A percentile compares a stretch with the other conserved stretches of the same genome.
These are phyloP conservation scores for Hemibagrus wyckioides DNA, from an alignment of 2,113 vertebrate species.

Conservation along the genomic window DNA sequence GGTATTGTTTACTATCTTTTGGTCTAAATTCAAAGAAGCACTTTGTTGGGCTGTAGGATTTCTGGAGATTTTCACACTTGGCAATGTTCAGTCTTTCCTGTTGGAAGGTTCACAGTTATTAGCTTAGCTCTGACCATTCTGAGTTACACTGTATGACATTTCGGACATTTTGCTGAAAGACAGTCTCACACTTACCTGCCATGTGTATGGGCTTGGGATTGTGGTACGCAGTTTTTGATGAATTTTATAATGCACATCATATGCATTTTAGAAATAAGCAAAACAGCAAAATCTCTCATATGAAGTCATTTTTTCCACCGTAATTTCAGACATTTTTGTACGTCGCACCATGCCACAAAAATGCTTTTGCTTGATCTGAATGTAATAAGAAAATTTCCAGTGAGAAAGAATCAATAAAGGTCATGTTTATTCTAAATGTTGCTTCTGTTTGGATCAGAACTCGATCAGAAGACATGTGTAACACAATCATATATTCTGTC, in stretches of 20 bases:
- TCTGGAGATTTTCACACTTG: no score
- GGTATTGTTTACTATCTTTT: no score
- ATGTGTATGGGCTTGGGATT: background rate
- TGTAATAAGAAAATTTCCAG: no score
- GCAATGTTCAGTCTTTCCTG: background rate
- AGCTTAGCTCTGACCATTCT: background rate
- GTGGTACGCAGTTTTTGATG: background rate
- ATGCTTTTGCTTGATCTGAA: no score
- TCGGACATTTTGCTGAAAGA: no score
- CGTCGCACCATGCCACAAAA: no score
- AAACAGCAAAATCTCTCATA: no score
- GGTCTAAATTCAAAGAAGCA: no score
- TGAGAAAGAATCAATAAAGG: no score
- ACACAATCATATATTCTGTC: background rate
- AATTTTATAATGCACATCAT: background rate
- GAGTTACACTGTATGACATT: background rate
- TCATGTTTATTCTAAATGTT: background rate
- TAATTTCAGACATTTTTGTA: no score
- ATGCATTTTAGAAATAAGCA: background rate
- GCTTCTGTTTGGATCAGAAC: background rate
- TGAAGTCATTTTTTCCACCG: no score
- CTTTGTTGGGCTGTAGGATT: no score
- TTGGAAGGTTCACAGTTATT: background rate
- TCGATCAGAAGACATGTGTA: background rate
- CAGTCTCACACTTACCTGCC: background rate